phyloP scores from a whole-genome alignment of 2,888 invertebrate species.

The Heteromyza rotundicornis region DNA sequence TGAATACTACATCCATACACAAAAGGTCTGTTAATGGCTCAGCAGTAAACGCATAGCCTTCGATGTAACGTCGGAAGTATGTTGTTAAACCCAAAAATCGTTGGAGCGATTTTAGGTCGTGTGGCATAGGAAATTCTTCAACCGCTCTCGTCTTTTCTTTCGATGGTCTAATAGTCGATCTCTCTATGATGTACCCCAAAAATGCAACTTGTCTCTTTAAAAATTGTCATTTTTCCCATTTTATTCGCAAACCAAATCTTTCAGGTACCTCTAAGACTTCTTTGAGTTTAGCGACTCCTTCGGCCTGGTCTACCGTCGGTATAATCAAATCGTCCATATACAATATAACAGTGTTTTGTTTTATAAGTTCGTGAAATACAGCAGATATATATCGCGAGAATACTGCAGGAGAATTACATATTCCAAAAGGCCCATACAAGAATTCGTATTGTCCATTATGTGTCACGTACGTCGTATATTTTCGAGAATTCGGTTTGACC shows the following conservation, averaged over 20 bases:
- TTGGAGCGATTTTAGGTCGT: neutral
- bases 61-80: neutral
- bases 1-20: too few species aligned
- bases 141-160: neutral
- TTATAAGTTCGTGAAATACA: too few species aligned
- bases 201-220: neutral
- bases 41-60: neutral
- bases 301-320: too few species aligned
- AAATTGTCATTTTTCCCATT: neutral
- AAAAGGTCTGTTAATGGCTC: neutral
- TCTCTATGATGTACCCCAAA: neutral
- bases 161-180: neutral
- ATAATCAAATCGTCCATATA: too few species aligned
- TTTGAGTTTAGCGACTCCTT: too few species aligned
- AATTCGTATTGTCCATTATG: slow-evolving; percentile 11
- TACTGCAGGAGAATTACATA: slow-evolving; percentile 10
- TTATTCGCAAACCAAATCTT: too few species aligned
- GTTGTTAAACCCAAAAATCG: neutral
- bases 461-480: slow-evolving; percentile 16
- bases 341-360: too few species aligned
- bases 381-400: too few species aligned
- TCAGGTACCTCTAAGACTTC: too few species aligned
- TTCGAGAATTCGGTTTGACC: slow-evolving; percentile 5
- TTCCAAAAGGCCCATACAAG: neutral
- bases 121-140: neutral